Evolutionary conservation across 2,888 invertebrate genomes (phyloP).

Genomic region (Amphipyra berbera): DNA sequence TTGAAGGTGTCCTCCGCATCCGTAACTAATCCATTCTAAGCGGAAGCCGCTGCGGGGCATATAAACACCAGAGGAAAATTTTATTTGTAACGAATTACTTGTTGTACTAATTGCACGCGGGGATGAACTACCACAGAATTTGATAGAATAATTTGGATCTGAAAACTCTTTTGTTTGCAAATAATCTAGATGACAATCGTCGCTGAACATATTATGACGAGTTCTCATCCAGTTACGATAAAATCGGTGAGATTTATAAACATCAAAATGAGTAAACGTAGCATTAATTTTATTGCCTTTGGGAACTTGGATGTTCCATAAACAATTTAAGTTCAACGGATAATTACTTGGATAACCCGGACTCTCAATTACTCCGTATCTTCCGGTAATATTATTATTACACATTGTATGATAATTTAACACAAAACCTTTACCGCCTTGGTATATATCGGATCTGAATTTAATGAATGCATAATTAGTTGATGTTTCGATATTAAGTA

Average conservation of each 20-base stretch:
- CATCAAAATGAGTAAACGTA: constrained; percentile 94
- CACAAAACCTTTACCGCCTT: constrained; percentile 93
- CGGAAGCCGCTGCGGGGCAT: constrained; percentile 92
- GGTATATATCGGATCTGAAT: constrained; percentile 92
- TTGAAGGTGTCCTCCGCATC: constrained; percentile 93
- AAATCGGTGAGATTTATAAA: constrained; percentile 54
- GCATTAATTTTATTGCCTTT: constrained; percentile 94
- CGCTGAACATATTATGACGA: background rate
- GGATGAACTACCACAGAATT: constrained; percentile 82
- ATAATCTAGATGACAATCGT: constrained; percentile 90
- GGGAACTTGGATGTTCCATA: constrained; percentile 94
- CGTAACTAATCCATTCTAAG: constrained; percentile 94
- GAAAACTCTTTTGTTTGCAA: constrained; percentile 85
- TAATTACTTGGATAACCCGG: constrained; percentile 94
- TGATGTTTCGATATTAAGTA: constrained; percentile 88
- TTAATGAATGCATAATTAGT: constrained; percentile 92
- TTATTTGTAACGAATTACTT: constrained; percentile 90
- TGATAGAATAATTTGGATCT: constrained; percentile 74
- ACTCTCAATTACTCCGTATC: constrained; percentile 95
- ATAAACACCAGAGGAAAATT: constrained; percentile 91
- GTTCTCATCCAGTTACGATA: constrained; percentile 30
- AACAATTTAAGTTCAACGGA: constrained; percentile 91
- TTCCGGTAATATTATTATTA: constrained; percentile 90
- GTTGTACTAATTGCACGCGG: constrained; percentile 90
- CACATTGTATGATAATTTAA: constrained; percentile 94